phyloP scores from a whole-genome alignment of 2,797 vertebrate species.

The Aselliscus stoliczkanus region DNA sequence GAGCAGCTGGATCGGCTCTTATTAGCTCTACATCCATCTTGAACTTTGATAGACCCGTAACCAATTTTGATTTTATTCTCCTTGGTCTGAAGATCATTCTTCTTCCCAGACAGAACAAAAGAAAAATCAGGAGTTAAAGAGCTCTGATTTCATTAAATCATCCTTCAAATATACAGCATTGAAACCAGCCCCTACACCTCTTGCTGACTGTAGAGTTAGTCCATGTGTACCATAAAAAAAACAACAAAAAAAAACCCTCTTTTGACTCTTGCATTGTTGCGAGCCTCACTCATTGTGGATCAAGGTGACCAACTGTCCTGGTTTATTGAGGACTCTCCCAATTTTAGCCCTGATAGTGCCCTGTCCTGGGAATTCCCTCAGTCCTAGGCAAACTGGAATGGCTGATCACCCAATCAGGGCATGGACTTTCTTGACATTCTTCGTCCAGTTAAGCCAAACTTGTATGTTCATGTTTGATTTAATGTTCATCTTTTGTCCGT shows the following conservation, averaged over 20 bases:
- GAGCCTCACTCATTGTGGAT: not conserved
- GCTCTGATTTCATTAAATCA: not conserved
- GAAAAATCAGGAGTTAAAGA: not conserved
- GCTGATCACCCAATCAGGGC: not conserved
- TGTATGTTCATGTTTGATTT: not conserved
- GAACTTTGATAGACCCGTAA: not conserved
- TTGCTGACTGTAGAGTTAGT: not conserved
- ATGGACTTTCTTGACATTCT: not conserved
- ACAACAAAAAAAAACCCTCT: not conserved
- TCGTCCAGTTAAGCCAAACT: not conserved
- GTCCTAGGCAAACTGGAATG: not conserved
- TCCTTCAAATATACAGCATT: not conserved
- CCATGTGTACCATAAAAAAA: not conserved
- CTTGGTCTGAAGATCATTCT: not conserved
- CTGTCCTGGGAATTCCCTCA: not conserved
- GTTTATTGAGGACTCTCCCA: not conserved
- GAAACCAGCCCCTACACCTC: not conserved
- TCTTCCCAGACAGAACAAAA: constrained; percentile 40
- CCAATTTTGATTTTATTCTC: constrained; percentile 17
- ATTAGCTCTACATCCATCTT: not conserved
- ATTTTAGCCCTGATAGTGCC: not conserved
- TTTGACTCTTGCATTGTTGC: not conserved
- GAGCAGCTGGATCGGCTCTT: not conserved
- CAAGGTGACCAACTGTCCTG: not conserved
- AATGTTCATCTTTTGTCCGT: not conserved